Conservation (phyloP, 2,888 invertebrate species). For the Hemistola chrysoprasaria region DNA sequence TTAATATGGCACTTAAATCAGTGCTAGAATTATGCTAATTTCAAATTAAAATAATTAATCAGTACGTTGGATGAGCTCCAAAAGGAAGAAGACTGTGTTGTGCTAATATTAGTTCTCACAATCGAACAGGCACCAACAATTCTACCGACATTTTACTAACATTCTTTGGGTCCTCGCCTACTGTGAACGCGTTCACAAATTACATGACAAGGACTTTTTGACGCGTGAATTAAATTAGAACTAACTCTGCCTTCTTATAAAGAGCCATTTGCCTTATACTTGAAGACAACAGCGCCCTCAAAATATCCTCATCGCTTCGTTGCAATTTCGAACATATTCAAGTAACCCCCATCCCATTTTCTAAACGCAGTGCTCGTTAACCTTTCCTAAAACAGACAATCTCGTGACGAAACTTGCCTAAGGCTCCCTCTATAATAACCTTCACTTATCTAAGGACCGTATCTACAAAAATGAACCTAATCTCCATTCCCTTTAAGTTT, state of each 20-base stretch:
- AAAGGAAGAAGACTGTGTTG: constrained; percentile 48
- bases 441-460: constrained; percentile 42
- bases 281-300: not conserved
- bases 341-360: constrained; percentile 34
- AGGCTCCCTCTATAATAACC: constrained; percentile 43
- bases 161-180: constrained; percentile 56
- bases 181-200: constrained; percentile 34
- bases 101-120: constrained; percentile 48
- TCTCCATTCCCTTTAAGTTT: constrained; percentile 34
- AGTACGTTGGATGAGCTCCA: constrained; percentile 76
- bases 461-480: constrained; percentile 50
- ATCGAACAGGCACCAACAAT: constrained; percentile 77
- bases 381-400: constrained; percentile 20
- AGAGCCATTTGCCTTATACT: no score
- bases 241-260: no score
- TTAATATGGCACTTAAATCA: constrained; percentile 78
- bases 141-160: constrained; percentile 72
- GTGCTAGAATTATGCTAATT: constrained; percentile 75
- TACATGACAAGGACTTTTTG: not conserved
- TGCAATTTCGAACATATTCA: constrained; percentile 34
- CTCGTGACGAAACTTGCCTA: constrained; percentile 32
- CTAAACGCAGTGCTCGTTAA: constrained; percentile 15
- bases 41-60: constrained; percentile 70
- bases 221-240: no score
- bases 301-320: constrained; percentile 11